A percentile compares a stretch with the other conserved stretches of the same genome.
Conservation (phyloP, 2,113 vertebrate genomes). For the Entelurus aequoreus region DNA sequence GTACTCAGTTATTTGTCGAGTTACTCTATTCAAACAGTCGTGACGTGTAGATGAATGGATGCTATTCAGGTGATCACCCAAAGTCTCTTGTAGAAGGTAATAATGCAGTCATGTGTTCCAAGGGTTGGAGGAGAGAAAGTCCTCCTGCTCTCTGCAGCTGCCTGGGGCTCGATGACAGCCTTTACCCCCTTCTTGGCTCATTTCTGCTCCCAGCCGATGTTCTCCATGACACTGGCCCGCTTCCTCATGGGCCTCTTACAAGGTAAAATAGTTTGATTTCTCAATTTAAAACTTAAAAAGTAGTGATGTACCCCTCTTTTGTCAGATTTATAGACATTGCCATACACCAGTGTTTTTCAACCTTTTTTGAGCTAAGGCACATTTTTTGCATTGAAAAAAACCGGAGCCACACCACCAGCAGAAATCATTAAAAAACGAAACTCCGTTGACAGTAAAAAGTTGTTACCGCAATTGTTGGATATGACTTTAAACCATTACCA, state of each 20-base stretch:
- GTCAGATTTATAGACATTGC: no score
- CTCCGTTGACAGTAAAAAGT: no score
- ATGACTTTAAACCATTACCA: no score
- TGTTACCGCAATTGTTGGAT: no score
- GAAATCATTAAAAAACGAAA: no score
- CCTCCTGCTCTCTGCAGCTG: conserved; percentile 82
- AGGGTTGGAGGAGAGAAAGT: conserved; percentile 95
- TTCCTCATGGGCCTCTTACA: conserved; percentile 91
- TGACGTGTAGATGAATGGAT: not conserved
- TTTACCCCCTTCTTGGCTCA: conserved; percentile 81
- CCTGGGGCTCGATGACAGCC: conserved; percentile 86
- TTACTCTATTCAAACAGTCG: not conserved
- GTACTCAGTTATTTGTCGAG: not conserved
- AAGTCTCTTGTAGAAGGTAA: conserved; percentile 1
- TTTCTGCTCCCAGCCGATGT: conserved; percentile 79
- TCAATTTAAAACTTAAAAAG: not conserved
- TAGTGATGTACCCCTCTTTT: not conserved
- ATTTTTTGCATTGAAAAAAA: no score
- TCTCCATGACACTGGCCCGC: conserved; percentile 81
- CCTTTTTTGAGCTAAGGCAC: no score
- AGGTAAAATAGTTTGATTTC: conserved; percentile 66
- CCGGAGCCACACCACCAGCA: no score
- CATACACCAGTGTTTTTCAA: no score
- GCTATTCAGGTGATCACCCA: not conserved
- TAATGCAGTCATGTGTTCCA: conserved; percentile 5